Evolutionary conservation across 2,888 invertebrate species (phyloP), one percentile per base, ranked within the genome.

Genomic region (Parelbella ahira): DNA sequence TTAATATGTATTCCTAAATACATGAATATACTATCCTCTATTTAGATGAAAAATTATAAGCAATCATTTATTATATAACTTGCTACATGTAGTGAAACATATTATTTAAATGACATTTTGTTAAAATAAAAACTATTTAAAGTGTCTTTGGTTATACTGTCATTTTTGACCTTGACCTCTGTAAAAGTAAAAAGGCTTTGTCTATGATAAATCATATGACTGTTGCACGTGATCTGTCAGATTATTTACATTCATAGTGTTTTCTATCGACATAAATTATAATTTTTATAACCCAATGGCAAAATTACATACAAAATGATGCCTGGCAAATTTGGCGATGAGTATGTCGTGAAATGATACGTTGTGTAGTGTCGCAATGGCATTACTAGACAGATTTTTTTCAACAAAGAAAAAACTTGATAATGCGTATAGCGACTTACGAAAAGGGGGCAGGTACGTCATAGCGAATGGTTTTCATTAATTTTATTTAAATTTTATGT

Each of bases 311-410:
- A 36, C 18, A 43, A 43, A 59, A 66, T 56, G 49, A 75, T 70
- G 66, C 53, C 54, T 57, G 50, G 45, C 44, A 60, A 61, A 53
- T 48, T 48, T 47, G 52, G 56, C 51, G 45, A 61, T 54, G 62
- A 63, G 55, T 59, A 67, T 63, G 56, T 56, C 51, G 60, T 79
- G 70, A 79, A 63, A 75, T 70, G 69, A 58, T 63, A 63, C 56
- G 15, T n/a, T 13, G 34, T 24, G 34, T 56, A 61, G 58, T 71
- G 65, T 79, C 58, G 88, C 82, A 78, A 93, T 93, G 93, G 92
- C 93, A 87, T 88, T 93, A 80, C 89, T 93, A 73, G 92, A 92
- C 70, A 93, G 92, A 89, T 79, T 93, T 58, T 91, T 93, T 81
- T 87, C 89, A 63, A 86, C 90, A 74, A 92, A 90, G 78, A 89